Base-by-base conservation (phyloP, 2,797 vertebrate genomes). In the Simalia tracyae region DNA sequence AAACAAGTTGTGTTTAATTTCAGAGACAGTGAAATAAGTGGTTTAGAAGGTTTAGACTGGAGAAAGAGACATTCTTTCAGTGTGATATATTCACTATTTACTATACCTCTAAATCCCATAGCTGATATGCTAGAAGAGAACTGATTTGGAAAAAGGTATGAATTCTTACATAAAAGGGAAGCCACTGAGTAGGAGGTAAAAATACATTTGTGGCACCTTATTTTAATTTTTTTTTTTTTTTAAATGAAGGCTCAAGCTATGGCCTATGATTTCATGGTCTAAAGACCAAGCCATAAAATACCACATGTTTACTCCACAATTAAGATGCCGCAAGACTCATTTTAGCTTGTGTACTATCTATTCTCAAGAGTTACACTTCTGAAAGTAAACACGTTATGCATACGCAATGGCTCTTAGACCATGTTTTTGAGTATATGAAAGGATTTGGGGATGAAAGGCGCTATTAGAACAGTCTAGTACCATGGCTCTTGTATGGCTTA, bases 1-100 rank as follows among this genome's bases (percentile, higher is more conserved):
- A 84, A 90, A 81, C 42, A 81, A 92, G 61, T 90, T 89, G 26
- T 56, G 42, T 31, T 60, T 90, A 81, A 63, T 64, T 92, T 63
- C 46, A 2, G 66, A 68, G 46, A 87, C 15, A 46, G 42, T 10
- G 42, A 90, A 90, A 50, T 46, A 92, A 76, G 57, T 59, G 57
- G 36, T 89, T 56, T 61, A 60, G 56, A 50, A 61, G 64, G 60
- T 92, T 90, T 56, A 90, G 42, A 87, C 56, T 87, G 59, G 86
- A 60, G 57, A 87, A 81, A 81, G 8, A 46, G 56, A 86, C 54
- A 72, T 87, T 85, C 26, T 92, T 90, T 92, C 76, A 64, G 46
- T 59, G 61, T 76, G 76, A 68, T 92, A 68, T 31, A 72, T 72
- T 87, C 59, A 56, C 72, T 89, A 84, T 85, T 89, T 81, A 90